Evolutionary conservation across 2,113 vertebrate species (phyloP).

Genomic region (Neomonachus schauinslandi): DNA sequence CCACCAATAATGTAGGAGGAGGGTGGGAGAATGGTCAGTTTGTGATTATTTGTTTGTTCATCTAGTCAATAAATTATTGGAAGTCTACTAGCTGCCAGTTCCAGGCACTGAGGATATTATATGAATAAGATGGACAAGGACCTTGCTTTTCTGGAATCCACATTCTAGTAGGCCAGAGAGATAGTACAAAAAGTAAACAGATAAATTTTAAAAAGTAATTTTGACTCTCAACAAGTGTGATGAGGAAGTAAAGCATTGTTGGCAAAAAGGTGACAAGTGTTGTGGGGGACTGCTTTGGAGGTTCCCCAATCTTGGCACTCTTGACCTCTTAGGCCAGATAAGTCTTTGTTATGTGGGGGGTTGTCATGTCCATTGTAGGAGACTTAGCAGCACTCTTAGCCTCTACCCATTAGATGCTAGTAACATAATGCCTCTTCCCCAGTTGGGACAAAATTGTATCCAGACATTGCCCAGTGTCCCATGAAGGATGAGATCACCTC

Average conservation of each 20-base stretch:
- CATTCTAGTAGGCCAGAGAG: background rate
- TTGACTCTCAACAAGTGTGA: background rate
- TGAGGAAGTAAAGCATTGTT: background rate
- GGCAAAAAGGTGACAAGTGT: background rate
- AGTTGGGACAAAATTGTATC: background rate
- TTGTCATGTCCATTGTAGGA: no score
- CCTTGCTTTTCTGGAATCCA: background rate
- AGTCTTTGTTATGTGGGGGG: background rate
- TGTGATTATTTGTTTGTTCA: background rate
- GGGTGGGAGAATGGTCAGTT: background rate
- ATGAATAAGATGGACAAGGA: background rate
- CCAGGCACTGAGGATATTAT: background rate
- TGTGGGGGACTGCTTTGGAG: background rate
- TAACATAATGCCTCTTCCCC: background rate
- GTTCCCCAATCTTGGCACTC: background rate
- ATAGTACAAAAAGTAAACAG: background rate
- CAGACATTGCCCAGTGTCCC: background rate
- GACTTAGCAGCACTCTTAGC: background rate
- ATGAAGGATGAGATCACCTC: background rate
- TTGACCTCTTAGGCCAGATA: rapidly evolving
- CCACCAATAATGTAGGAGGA: background rate
- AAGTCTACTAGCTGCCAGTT: background rate
- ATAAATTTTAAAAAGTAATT: background rate
- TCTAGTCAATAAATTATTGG: background rate
- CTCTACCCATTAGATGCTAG: background rate